Conservation (phyloP, 2,113 vertebrate species). For the Dinomys branickii region DNA sequence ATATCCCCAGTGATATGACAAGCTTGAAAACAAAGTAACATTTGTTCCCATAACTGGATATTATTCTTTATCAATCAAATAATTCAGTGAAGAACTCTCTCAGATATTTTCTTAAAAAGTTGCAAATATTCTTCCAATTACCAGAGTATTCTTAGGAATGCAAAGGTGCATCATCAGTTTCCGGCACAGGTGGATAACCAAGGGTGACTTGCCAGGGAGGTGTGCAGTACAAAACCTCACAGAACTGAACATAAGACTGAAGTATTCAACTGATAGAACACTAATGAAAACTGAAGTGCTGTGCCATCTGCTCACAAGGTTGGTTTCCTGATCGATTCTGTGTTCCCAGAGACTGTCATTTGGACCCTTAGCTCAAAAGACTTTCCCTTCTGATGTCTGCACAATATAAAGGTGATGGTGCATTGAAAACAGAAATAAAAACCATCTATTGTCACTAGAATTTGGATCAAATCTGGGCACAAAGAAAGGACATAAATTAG, state of each 20-base stretch:
- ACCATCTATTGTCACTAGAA: background rate
- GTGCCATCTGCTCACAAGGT: background rate
- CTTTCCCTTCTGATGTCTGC: background rate
- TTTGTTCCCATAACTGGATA: background rate
- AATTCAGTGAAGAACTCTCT: background rate
- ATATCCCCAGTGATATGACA: background rate
- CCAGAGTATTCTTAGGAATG: background rate
- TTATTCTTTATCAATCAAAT: background rate
- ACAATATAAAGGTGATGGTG: background rate
- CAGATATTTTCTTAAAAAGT: background rate
- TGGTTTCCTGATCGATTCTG: background rate
- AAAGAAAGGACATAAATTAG: background rate
- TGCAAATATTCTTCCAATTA: background rate
- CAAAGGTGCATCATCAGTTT: background rate
- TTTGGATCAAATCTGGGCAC: background rate
- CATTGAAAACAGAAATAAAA: slow-evolving; percentile 7
- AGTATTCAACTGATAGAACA: background rate
- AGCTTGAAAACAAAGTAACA: background rate
- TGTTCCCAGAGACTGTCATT: background rate
- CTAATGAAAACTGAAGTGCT: background rate
- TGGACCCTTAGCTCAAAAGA: background rate
- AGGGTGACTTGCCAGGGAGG: background rate
- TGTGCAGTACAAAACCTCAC: background rate
- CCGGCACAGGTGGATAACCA: background rate
- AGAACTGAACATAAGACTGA: background rate